These are phyloP conservation scores for Stylophora pistillata DNA, from an alignment of 64 coral and sea anemone species.

Conservation along the genomic window DNA sequence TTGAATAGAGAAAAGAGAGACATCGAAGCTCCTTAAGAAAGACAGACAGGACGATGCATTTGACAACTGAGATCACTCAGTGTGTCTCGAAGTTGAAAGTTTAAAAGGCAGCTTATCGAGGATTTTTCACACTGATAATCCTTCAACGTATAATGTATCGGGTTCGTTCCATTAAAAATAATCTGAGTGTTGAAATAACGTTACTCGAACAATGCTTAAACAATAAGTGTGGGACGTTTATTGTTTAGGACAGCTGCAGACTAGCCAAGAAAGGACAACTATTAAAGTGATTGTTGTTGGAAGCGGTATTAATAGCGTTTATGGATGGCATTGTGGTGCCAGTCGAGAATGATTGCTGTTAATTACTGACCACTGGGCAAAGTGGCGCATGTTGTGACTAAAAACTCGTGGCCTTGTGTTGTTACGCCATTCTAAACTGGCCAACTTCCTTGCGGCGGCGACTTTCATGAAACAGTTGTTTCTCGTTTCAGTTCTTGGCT, in stretches of 20 bases:
- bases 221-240: background rate
- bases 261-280: background rate
- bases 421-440: background rate
- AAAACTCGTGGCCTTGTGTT: background rate
- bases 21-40: too few species aligned
- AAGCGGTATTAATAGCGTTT: conserved; percentile 8
- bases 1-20: background rate
- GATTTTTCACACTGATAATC: background rate
- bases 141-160: background rate
- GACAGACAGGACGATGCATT: too few species aligned
- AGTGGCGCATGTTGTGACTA: background rate
- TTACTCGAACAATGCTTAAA: background rate
- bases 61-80: background rate
- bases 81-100: background rate
- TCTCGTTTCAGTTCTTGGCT: too few species aligned
- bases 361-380: background rate
- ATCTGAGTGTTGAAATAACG: background rate
- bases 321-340: background rate
- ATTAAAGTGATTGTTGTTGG: background rate
- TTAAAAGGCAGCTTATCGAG: background rate
- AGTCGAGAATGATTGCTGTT: conserved; percentile 17
- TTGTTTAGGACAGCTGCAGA: conserved; percentile 33
- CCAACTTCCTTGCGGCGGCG: background rate
- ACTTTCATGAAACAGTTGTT: too few species aligned
- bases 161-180: background rate